Percentiles rank a stretch among this genome's conserved stretches.
Conservation (phyloP, 2,888 invertebrate species). For the Pycnomerus fuliginosus region DNA sequence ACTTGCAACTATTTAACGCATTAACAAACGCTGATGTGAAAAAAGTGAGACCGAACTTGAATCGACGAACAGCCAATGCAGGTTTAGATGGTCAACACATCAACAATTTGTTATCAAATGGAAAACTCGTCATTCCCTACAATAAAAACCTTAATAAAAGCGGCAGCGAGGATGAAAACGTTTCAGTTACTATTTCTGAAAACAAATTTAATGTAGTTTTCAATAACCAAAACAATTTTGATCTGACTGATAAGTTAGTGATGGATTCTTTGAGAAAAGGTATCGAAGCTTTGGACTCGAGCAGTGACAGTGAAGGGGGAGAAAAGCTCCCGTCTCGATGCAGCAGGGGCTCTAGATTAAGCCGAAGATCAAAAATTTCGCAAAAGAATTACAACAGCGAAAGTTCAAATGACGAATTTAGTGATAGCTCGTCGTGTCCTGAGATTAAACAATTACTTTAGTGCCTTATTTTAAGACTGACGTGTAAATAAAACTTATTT, state of each 20-base stretch:
- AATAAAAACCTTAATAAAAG: conserved; percentile 31
- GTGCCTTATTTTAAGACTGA: not conserved
- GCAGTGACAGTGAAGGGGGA: conserved; percentile 23
- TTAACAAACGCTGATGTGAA: conserved; percentile 59
- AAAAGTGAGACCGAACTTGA: conserved; percentile 59
- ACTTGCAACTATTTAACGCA: conserved; percentile 67
- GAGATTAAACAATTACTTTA: conserved; percentile 7
- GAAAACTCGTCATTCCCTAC: conserved; percentile 46
- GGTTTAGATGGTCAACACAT: conserved; percentile 55
- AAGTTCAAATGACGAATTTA: not conserved
- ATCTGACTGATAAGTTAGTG: conserved; percentile 49
- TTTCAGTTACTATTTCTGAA: conserved; percentile 51
- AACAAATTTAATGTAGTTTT: conserved; percentile 44
- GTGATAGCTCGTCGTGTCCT: conserved; percentile 16
- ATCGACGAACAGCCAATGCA: conserved; percentile 53
- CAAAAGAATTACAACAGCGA: conserved; percentile 7
- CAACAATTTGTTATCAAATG: conserved; percentile 46
- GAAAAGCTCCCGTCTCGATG: too few species aligned
- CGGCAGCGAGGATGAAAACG: conserved; percentile 51
- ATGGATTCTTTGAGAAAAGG: conserved; percentile 48
- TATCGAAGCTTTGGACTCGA: conserved; percentile 19
- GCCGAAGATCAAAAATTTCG: conserved; percentile 34
- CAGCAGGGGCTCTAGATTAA: conserved; percentile 35
- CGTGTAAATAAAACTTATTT: not conserved
- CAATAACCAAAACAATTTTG: conserved; percentile 45